Conservation (phyloP, 2,888 invertebrate species). For the Orthosia gothica region DNA sequence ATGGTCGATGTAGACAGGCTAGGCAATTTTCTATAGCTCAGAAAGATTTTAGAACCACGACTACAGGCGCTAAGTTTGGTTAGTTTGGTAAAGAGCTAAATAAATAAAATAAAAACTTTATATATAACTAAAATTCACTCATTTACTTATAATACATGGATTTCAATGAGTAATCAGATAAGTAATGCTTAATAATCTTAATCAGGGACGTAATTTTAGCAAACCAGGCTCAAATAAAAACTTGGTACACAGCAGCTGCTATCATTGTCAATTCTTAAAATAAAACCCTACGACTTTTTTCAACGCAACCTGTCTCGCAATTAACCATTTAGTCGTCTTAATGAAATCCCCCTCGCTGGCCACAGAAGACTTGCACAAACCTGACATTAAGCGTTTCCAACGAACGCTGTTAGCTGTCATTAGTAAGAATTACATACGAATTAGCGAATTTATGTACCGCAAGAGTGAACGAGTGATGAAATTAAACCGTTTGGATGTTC, state of each 20-base stretch:
- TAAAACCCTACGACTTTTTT: constrained; percentile 19
- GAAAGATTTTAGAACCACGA: background rate
- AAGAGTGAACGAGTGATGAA: constrained; percentile 71
- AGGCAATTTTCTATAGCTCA: background rate
- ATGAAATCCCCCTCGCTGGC: constrained; percentile 55
- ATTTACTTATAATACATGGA: background rate
- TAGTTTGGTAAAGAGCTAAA: background rate
- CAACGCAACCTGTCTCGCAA: constrained; percentile 16
- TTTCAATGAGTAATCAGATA: background rate
- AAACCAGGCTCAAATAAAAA: background rate
- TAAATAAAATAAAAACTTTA: background rate
- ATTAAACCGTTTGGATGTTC: constrained; percentile 61
- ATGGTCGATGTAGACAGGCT: background rate
- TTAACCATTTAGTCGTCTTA: constrained; percentile 51
- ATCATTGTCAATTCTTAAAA: constrained; percentile 2
- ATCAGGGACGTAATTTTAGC: background rate
- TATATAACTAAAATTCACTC: too few relatives aligned
- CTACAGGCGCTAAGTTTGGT: too few relatives aligned
- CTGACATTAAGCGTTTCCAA: constrained; percentile 76
- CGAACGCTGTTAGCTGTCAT: constrained; percentile 76
- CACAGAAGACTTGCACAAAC: constrained; percentile 69
- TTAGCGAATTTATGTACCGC: constrained; percentile 81
- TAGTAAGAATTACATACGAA: constrained; percentile 75
- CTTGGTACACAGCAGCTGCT: background rate
- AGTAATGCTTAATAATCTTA: background rate